Evolutionary conservation across 2,888 invertebrate genomes (phyloP).

Genomic region (Subacronicta megacephala): DNA sequence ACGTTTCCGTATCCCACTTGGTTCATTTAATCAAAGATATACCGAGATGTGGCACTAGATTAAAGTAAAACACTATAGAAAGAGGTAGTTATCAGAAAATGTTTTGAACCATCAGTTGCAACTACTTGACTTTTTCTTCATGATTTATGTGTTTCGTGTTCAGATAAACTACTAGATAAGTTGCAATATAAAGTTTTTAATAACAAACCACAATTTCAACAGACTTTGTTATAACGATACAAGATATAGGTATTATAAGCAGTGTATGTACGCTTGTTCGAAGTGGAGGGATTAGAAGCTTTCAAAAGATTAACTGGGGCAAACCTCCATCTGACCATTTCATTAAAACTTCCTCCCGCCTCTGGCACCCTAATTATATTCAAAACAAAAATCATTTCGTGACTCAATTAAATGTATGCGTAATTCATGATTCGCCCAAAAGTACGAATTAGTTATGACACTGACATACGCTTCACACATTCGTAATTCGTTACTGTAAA

Average conservation of each 20-base stretch:
- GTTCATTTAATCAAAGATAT: conserved; percentile 35
- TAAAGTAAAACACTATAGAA: conserved; percentile 7
- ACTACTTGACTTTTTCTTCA: background rate
- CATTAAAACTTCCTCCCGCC: conserved; percentile 74
- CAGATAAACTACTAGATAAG: too few species aligned
- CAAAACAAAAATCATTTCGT: conserved; percentile 71
- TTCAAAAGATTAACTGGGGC: conserved; percentile 80
- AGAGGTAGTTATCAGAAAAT: background rate
- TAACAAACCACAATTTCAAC: conserved; percentile 14
- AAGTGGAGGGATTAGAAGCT: conserved; percentile 77
- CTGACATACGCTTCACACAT: conserved; percentile 17
- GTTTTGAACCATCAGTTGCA: background rate
- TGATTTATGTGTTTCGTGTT: too few species aligned
- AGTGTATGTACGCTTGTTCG: conserved; percentile 62
- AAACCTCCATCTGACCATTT: conserved; percentile 74
- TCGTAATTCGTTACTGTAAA: too few species aligned
- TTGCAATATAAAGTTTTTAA: conserved; percentile 8
- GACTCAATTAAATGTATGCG: conserved; percentile 63
- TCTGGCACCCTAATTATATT: conserved; percentile 68
- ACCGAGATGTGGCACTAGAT: conserved; percentile 26
- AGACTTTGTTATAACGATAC: conserved; percentile 37
- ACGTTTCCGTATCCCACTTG: conserved; percentile 10
- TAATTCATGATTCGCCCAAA: conserved; percentile 50
- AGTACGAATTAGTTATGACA: conserved; percentile 41
- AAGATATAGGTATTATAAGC: conserved; percentile 60